Conservation (phyloP, 2,888 invertebrate genomes). For the Brassicogethes aeneus region DNA sequence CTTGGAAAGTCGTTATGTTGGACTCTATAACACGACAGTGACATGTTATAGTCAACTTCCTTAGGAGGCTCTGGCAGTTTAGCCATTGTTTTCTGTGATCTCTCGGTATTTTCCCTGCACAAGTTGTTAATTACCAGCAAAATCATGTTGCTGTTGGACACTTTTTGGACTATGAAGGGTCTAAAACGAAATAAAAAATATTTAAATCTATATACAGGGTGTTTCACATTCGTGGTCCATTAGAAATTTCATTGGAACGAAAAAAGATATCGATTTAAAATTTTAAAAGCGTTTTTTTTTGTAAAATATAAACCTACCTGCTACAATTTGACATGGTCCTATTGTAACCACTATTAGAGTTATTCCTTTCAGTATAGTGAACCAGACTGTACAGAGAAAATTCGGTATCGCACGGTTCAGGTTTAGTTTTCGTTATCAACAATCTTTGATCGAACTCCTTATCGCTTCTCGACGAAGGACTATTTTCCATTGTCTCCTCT, state of each 20-base stretch:
- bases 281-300: too few relatives aligned
- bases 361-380: conserved; percentile 33
- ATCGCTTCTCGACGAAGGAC: conserved; percentile 25
- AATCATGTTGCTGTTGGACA: conserved; percentile 72
- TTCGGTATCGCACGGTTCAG: conserved; percentile 78
- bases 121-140: conserved; percentile 64
- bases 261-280: too few relatives aligned
- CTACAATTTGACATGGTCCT: conserved; percentile 35
- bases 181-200: conserved; percentile 27
- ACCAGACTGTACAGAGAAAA: conserved; percentile 36
- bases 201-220: neutral
- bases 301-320: too few relatives aligned
- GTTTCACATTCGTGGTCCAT: neutral
- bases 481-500: conserved; percentile 38
- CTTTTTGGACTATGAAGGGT: conserved; percentile 67
- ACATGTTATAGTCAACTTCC: conserved; percentile 41
- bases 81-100: conserved; percentile 7
- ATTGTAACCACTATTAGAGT: conserved; percentile 34
- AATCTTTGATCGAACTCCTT: conserved; percentile 48
- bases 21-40: conserved; percentile 36
- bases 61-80: conserved; percentile 25
- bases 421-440: conserved; percentile 67
- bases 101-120: conserved; percentile 39
- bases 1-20: conserved; percentile 49
- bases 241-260: too few relatives aligned